Evolutionary conservation across 2,797 vertebrate genomes (phyloP).

Genomic region (Hybognathus amarus): DNA sequence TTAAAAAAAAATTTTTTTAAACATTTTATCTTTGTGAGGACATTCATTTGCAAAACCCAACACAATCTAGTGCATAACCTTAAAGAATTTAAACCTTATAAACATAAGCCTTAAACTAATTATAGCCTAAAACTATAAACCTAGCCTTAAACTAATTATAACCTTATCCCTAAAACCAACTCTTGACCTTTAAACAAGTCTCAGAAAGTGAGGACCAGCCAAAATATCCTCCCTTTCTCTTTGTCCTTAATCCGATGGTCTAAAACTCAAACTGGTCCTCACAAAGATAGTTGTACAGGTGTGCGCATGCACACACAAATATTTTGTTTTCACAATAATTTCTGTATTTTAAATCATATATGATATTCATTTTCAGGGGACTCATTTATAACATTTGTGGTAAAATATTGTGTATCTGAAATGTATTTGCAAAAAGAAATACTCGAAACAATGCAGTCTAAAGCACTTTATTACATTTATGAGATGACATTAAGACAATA

Average conservation of each 20-base stretch:
- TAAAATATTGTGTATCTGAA: background rate
- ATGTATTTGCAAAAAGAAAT: background rate
- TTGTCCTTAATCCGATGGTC: background rate
- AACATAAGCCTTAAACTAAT: background rate
- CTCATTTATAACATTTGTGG: background rate
- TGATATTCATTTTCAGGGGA: too few species aligned
- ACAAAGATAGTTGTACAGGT: too few species aligned
- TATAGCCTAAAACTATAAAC: background rate
- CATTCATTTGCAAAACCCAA: background rate
- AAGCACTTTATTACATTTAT: constrained; percentile 49
- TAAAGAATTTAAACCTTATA: background rate
- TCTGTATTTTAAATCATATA: background rate
- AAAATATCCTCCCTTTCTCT: background rate
- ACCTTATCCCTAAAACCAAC: background rate
- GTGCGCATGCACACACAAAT: too few species aligned
- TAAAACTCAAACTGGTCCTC: background rate
- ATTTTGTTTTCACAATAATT: background rate
- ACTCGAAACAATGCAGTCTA: constrained; percentile 17
- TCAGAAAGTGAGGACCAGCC: background rate
- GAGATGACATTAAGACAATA: constrained; percentile 31
- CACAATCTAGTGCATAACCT: background rate
- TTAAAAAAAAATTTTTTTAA: too few species aligned
- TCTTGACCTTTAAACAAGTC: background rate
- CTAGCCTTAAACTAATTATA: background rate
- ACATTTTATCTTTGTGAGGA: background rate